Base-by-base conservation (phyloP, 2,888 invertebrate genomes). In the Dryobota labecula region DNA sequence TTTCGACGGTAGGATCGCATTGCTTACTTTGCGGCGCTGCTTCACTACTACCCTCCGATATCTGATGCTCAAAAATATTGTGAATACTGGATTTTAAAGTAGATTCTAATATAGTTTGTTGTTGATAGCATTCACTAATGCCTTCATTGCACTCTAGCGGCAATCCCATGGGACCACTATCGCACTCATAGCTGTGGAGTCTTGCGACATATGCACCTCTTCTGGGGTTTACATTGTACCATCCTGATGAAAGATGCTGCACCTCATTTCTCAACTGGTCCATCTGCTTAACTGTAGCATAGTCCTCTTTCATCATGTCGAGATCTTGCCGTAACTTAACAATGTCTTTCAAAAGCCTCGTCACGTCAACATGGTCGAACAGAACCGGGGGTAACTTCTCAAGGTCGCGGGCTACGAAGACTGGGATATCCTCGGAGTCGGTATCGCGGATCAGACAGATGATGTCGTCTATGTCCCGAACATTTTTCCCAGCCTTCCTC, bases 101-200 rank as follows among this genome's bases (percentile, higher is more conserved):
- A 33, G 61, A 61, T 8, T 61, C 18, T 1, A 47, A 13, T 1
- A 0, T n/a, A 33, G 7, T 15, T 18, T 24, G 38, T 24, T 24
- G 38, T 24, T 38, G 24, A 9, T 24, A 38, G 9, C 57, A 57
- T 38, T 57, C 38, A 38, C 38, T 57, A 18, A 0, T 18, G 24
- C n/a, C 4, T 18, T 61, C 18, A 62, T 36, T 62, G 36, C 62
- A 36, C 18, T 36, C 18, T 27, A 62, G 49, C 24, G 62, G 36
- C 62, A 62, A 62, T 36, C 62, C 62, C 62, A 36, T 49, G 36
- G 62, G 36, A 49, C 49, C 62, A 33, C 62, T 62, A 36, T 49
- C 47, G n/a, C 62, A 62, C 33, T 47, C 47, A 18, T 2, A 47
- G 33, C 47, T 47, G 18, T 18, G 2, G 18, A 61, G 47, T 33